These are phyloP conservation scores for Samia ricini DNA, from an alignment of 1,140 invertebrate genomes.

Conservation along the genomic window DNA sequence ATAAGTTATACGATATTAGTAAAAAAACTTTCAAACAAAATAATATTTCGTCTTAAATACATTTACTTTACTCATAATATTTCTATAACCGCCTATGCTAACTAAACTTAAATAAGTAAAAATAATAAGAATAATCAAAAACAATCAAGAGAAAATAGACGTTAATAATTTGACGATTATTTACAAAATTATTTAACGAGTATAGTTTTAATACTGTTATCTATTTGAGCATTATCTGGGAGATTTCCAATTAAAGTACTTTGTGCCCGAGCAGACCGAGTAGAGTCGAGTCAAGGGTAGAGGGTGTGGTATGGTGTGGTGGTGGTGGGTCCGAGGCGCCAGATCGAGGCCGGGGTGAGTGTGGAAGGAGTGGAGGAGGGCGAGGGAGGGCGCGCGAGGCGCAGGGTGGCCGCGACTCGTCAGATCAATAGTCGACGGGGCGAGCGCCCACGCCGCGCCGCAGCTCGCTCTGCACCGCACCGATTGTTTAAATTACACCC, in stretches of 20 bases:
- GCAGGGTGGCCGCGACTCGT: slow-evolving; percentile 47
- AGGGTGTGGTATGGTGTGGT: slow-evolving; percentile 25
- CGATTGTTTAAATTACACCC: slow-evolving; percentile 75
- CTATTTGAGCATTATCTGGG: slow-evolving; percentile 75
- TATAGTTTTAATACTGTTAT: slow-evolving; percentile 72
- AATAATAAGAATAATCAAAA: neutral
- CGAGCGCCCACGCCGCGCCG: slow-evolving; percentile 54
- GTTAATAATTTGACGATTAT: neutral
- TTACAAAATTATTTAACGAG: slow-evolving; percentile 69
- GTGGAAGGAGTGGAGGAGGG: slow-evolving; percentile 27
- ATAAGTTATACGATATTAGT: no score
- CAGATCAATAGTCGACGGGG: slow-evolving; percentile 74
- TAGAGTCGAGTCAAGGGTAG: slow-evolving; percentile 27
- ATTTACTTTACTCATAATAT: no score
- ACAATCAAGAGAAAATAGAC: neutral
- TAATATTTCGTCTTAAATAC: no score
- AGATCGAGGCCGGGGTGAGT: slow-evolving; percentile 35
- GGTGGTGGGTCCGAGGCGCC: slow-evolving; percentile 24
- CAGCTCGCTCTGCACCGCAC: slow-evolving; percentile 52
- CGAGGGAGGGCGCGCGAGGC: slow-evolving; percentile 24
- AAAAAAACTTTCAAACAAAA: no score
- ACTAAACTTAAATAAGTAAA: no score
- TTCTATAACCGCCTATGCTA: no score
- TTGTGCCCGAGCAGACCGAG: slow-evolving; percentile 9
- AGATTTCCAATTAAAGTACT: slow-evolving; percentile 76